Conservation (phyloP, 2,888 invertebrate genomes). For the Dynastes maya region DNA sequence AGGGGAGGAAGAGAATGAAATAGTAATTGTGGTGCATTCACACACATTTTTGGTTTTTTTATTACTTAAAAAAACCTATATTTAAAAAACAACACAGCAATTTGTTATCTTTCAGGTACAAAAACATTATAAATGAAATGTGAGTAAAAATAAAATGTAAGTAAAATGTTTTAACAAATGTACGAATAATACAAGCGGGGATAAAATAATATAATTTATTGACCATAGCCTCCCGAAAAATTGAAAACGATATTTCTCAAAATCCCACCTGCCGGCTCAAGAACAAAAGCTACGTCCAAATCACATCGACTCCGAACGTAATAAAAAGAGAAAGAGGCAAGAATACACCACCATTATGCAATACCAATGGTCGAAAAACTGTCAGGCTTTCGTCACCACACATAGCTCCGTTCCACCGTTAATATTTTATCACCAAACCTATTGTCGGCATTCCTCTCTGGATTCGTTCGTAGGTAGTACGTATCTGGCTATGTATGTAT, state of each 20-base stretch:
- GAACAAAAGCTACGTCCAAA: conserved; percentile 28
- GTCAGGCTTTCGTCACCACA: conserved; percentile 41
- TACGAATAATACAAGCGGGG: neutral
- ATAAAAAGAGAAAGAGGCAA: conserved; percentile 23
- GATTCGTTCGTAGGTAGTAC: conserved; percentile 16
- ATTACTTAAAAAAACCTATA: too few relatives aligned
- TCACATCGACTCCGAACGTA: neutral
- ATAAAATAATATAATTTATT: conserved; percentile 29
- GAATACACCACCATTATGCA: conserved; percentile 36
- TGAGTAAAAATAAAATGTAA: too few relatives aligned
- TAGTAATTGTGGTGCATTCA: too few relatives aligned
- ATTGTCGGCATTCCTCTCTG: conserved; percentile 32
- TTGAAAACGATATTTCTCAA: conserved; percentile 25
- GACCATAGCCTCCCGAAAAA: conserved; percentile 4
- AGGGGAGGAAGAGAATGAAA: too few relatives aligned
- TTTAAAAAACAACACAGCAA: too few relatives aligned
- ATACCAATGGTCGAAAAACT: conserved; percentile 41
- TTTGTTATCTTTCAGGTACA: too few relatives aligned
- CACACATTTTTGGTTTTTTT: too few relatives aligned
- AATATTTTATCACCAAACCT: conserved; percentile 43
- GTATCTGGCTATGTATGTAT: neutral
- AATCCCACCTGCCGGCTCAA: conserved; percentile 21
- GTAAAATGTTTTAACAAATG: too few relatives aligned
- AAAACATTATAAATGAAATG: too few relatives aligned
- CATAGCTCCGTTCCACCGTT: conserved; percentile 29